A percentile compares a stretch with the other conserved stretches of the same genome.
Evolutionary conservation across 2,888 invertebrate genomes (phyloP).

Genomic region (Nasonia oneida): DNA sequence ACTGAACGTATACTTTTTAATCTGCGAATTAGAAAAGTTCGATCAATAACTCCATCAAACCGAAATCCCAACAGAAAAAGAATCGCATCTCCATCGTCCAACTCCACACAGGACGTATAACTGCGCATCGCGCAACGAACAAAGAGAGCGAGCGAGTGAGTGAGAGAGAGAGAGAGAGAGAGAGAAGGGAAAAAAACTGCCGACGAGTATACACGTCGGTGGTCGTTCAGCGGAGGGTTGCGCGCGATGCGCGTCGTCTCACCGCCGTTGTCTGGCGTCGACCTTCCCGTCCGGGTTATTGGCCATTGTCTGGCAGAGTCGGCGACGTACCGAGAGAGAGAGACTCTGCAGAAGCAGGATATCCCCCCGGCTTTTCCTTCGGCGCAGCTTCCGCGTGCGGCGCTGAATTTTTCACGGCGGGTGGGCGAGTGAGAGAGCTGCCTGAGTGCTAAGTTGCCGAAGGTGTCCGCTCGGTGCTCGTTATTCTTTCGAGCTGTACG

Average conservation of each 20-base stretch:
- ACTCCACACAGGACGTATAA: not conserved
- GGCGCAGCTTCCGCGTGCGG: not conserved
- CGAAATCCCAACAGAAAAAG: not conserved
- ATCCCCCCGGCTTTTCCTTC: not conserved
- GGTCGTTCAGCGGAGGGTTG: conserved; percentile 13
- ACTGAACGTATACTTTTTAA: not conserved
- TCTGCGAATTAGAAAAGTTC: not conserved
- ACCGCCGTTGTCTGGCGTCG: conserved; percentile 21
- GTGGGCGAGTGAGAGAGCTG: not conserved
- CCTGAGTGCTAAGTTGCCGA: too few species aligned
- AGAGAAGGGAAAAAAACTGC: not conserved
- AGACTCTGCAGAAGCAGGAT: conserved; percentile 1
- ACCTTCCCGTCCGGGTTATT: conserved; percentile 45
- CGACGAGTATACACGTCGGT: conserved; percentile 7
- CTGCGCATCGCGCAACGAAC: not conserved
- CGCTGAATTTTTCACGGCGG: not conserved
- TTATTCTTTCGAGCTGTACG: too few species aligned
- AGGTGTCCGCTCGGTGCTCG: too few species aligned
- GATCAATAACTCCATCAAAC: not conserved
- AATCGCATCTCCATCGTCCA: not conserved
- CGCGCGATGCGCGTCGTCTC: conserved; percentile 6
- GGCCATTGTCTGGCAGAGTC: conserved; percentile 46
- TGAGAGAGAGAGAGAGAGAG: not conserved
- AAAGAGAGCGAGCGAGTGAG: not conserved
- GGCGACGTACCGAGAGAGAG: not conserved